phyloP scores from a whole-genome alignment of 2,797 vertebrate species.

The Siniperca undulata region DNA sequence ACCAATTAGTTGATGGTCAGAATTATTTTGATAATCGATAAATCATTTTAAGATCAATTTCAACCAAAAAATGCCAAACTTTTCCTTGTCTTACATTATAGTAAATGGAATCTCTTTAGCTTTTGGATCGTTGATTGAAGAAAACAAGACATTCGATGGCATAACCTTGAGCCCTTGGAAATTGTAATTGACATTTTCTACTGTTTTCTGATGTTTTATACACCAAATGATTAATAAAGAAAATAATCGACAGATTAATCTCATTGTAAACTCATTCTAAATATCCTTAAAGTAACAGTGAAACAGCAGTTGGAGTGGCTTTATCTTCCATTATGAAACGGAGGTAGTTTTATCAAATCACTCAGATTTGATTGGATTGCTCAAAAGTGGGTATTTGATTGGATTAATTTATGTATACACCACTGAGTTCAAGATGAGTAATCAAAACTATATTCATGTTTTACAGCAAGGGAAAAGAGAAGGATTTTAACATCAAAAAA shows the following conservation, averaged over 20 bases:
- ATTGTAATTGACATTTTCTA: background rate
- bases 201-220: background rate
- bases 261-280: background rate
- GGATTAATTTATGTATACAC: background rate
- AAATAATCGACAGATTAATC: background rate
- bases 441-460: background rate
- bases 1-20: background rate
- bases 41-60: background rate
- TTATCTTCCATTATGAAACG: too few species aligned
- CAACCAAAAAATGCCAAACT: background rate
- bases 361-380: background rate
- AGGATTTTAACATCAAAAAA: background rate
- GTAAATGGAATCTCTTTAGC: background rate
- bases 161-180: background rate
- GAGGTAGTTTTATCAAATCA: background rate
- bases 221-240: background rate
- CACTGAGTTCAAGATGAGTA: background rate
- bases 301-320: background rate
- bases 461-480: background rate
- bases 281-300: background rate
- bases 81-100: background rate
- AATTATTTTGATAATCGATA: background rate
- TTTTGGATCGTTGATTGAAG: background rate
- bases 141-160: background rate
- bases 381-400: background rate